These are phyloP conservation scores for Sesamia nonagrioides DNA, from an alignment of 1,140 invertebrate species.

Conservation along the genomic window DNA sequence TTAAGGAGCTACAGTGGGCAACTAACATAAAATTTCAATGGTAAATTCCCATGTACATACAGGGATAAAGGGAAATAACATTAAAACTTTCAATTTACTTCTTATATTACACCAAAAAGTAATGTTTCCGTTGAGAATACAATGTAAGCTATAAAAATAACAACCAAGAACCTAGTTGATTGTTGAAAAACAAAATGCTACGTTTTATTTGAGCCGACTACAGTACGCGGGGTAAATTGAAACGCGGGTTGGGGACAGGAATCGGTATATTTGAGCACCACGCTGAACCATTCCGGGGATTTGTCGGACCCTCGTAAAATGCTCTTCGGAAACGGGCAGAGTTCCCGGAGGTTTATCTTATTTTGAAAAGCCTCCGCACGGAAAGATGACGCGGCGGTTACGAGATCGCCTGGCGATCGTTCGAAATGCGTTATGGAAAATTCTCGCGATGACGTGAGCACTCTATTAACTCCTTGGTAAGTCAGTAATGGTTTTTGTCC, in stretches of 20 bases:
- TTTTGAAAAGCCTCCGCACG: slow-evolving; percentile 62
- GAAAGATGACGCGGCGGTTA: slow-evolving; percentile 60
- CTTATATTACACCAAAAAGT: slow-evolving; percentile 32
- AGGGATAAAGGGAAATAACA: neutral
- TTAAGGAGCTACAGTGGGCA: no score
- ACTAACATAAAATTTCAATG: no score
- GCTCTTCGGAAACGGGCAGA: slow-evolving; percentile 59
- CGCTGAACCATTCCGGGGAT: slow-evolving; percentile 65
- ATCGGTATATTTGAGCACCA: slow-evolving; percentile 65
- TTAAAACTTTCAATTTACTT: slow-evolving; percentile 34
- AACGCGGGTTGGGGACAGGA: slow-evolving; percentile 63
- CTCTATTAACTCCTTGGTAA: slow-evolving; percentile 47
- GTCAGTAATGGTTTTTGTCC: slow-evolving; percentile 51
- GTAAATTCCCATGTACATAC: no score
- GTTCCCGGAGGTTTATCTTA: slow-evolving; percentile 63
- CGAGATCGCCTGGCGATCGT: slow-evolving; percentile 38
- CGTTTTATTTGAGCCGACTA: slow-evolving; percentile 61
- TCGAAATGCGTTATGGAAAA: slow-evolving; percentile 51
- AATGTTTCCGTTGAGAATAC: slow-evolving; percentile 50
- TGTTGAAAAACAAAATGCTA: slow-evolving; percentile 64
- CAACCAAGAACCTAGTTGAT: slow-evolving; percentile 54
- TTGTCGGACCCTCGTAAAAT: slow-evolving; percentile 72
- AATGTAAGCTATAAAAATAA: slow-evolving; percentile 60
- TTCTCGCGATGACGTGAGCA: slow-evolving; percentile 46
- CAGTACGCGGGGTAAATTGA: slow-evolving; percentile 68